Conservation (phyloP, 2,888 invertebrate genomes). For the Torymus auratus region DNA sequence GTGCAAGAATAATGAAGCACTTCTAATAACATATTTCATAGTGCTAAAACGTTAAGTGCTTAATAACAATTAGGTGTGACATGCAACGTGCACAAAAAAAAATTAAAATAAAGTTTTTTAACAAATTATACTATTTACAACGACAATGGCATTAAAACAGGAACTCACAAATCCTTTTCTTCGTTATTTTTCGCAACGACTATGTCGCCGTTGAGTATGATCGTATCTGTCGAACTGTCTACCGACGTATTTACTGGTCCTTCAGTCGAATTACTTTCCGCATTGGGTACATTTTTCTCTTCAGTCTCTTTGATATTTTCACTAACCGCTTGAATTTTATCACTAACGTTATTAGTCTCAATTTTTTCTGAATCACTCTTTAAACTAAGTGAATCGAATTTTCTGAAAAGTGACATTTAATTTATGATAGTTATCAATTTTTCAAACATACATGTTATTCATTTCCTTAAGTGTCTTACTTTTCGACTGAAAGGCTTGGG, state of each 20-base stretch:
- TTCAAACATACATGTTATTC: not conserved
- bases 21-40: not conserved
- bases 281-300: conserved; percentile 64
- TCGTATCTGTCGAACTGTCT: conserved; percentile 80
- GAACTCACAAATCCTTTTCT: conserved; percentile 70
- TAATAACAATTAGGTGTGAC: not conserved
- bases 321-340: conserved; percentile 55
- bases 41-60: not conserved
- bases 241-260: conserved; percentile 73
- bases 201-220: conserved; percentile 75
- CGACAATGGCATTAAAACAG: conserved; percentile 10
- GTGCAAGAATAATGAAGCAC: not conserved
- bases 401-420: conserved; percentile 63
- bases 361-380: conserved; percentile 70
- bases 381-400: conserved; percentile 73
- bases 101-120: too few species aligned
- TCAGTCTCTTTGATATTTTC: conserved; percentile 63
- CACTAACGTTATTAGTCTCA: conserved; percentile 64
- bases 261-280: conserved; percentile 68
- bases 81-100: too few species aligned
- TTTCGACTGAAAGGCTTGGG: conserved; percentile 88
- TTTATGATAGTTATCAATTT: too few species aligned
- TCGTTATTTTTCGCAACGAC: conserved; percentile 61
- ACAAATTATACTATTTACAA: not conserved
- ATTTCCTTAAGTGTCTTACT: conserved; percentile 77